phyloP scores from a whole-genome alignment of 2,113 vertebrate genomes.

The Campylomormyrus numenius region DNA sequence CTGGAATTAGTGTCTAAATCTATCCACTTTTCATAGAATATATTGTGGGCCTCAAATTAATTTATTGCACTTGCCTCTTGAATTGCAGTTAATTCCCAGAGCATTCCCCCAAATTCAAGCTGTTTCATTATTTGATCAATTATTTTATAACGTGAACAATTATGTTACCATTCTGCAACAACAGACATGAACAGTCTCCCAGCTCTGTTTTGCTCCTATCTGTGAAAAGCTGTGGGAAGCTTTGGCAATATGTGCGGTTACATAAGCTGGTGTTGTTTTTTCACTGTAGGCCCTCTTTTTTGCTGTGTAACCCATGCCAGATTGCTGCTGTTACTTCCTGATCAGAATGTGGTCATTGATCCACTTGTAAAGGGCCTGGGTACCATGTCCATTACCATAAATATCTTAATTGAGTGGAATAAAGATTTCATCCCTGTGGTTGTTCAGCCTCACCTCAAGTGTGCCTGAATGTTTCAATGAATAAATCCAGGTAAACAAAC shows the following conservation, averaged over 20 bases:
- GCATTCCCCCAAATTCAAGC: slow-evolving; percentile 9
- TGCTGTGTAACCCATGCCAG: slow-evolving; percentile 10
- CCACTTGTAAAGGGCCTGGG: background rate
- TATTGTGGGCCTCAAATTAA: background rate
- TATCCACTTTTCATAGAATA: background rate
- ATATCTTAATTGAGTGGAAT: background rate
- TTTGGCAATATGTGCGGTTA: slow-evolving; percentile 16
- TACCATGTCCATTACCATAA: background rate
- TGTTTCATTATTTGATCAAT: slow-evolving; percentile 15
- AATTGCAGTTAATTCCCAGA: background rate
- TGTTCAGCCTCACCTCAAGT: background rate
- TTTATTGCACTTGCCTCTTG: background rate
- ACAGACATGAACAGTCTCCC: slow-evolving; percentile 6
- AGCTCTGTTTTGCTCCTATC: slow-evolving; percentile 12
- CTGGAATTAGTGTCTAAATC: background rate
- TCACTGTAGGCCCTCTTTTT: background rate
- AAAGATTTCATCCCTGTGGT: background rate
- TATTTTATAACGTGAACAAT: slow-evolving; percentile 10
- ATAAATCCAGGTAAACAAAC: background rate
- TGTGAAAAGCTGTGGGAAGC: slow-evolving; percentile 21
- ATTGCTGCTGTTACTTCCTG: slow-evolving; percentile 16
- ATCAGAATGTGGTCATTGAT: background rate
- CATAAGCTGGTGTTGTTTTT: slow-evolving; percentile 20
- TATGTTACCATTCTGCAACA: slow-evolving; percentile 6
- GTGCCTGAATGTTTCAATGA: background rate